Percentiles rank a stretch among this genome's conserved stretches.
phyloP scores from a whole-genome alignment of 2,888 invertebrate species.

The Hirtodrosophila histrioides region DNA sequence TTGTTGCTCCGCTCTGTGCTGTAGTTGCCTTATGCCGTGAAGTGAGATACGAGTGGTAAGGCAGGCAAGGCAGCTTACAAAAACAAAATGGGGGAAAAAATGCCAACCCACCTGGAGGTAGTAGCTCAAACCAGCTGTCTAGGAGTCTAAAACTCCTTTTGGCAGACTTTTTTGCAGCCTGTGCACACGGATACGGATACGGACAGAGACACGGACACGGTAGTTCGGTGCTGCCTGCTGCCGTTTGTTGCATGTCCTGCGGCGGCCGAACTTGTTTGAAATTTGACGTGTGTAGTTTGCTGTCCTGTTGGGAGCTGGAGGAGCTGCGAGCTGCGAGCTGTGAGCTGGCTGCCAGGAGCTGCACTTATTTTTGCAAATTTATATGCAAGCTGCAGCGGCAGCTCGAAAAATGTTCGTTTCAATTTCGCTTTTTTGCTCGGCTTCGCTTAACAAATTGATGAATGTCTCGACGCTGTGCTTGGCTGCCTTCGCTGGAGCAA shows the following conservation, averaged over 20 bases:
- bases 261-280: conserved; percentile 75
- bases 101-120: conserved; percentile 41
- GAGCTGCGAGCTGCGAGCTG: conserved; percentile 2
- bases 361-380: conserved; percentile 74
- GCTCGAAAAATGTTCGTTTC: conserved; percentile 74
- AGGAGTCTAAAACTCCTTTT: conserved; percentile 36
- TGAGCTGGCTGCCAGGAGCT: conserved; percentile 22
- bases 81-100: conserved; percentile 46
- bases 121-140: conserved; percentile 26
- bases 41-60: conserved; percentile 35
- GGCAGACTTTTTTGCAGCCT: conserved; percentile 42
- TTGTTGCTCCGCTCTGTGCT: conserved; percentile 26
- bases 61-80: conserved; percentile 41
- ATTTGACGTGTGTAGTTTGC: conserved; percentile 76
- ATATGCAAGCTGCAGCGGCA: conserved; percentile 63
- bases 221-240: conserved; percentile 28
- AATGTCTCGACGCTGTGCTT: conserved; percentile 55
- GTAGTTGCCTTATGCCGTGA: conserved; percentile 12
- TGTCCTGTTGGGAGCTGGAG: conserved; percentile 31
- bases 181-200: conserved; percentile 12
- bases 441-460: conserved; percentile 73
- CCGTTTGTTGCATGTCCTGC: conserved; percentile 74
- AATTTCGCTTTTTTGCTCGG: conserved; percentile 59
- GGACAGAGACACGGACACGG: conserved; percentile 15
- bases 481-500: not conserved